A percentile compares a stretch with the other conserved stretches of the same genome.
phyloP scores from a whole-genome alignment of 2,888 invertebrate genomes.

The Microctonus brassicae region DNA sequence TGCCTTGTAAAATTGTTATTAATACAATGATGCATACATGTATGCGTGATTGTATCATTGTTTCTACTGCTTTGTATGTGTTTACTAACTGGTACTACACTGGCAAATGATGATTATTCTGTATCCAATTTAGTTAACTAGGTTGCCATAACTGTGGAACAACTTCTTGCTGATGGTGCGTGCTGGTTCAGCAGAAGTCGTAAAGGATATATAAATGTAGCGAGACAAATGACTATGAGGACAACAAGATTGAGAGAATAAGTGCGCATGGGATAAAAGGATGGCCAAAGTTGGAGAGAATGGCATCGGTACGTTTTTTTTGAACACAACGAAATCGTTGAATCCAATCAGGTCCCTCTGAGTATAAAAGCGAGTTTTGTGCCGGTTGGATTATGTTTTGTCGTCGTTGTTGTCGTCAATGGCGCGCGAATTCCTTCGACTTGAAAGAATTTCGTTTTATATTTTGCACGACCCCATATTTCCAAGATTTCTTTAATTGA shows the following conservation, averaged over 20 bases:
- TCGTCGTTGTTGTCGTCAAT: background rate
- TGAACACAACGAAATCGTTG: conserved; percentile 37
- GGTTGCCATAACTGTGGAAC: conserved; percentile 10
- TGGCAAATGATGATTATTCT: conserved; percentile 23
- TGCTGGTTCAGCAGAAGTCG: conserved; percentile 4
- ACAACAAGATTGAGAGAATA: conserved; percentile 35
- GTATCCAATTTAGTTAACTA: conserved; percentile 13
- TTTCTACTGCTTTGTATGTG: background rate
- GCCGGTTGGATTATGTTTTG: conserved; percentile 3
- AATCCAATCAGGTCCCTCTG: conserved; percentile 38
- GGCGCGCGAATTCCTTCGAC: background rate
- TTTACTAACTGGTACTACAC: too few species aligned
- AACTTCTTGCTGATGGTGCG: conserved; percentile 19
- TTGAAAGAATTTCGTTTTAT: background rate
- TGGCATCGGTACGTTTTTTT: conserved; percentile 27
- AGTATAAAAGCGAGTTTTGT: background rate
- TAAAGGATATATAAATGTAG: conserved; percentile 10
- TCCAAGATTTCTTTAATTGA: background rate
- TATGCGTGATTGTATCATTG: background rate
- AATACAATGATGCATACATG: background rate
- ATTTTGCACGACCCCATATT: background rate
- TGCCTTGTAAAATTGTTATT: background rate
- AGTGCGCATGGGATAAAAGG: background rate
- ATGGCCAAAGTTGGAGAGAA: conserved; percentile 2
- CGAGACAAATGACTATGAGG: conserved; percentile 5